These are phyloP conservation scores for Cremastinae sp. DNA, from an alignment of 2,888 invertebrate genomes.

Conservation along the genomic window DNA sequence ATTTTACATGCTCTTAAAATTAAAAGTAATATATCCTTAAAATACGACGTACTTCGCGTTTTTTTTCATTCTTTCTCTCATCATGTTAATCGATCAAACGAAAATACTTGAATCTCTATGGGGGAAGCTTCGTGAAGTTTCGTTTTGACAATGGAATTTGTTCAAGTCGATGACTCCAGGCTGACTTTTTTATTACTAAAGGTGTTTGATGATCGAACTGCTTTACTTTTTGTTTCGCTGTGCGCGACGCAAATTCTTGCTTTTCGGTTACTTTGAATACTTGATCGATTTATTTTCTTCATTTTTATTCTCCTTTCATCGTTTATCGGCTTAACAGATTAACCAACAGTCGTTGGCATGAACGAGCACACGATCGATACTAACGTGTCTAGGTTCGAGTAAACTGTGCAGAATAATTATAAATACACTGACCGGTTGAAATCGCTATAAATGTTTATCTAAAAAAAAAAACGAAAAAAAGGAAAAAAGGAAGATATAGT, in stretches of 20 bases:
- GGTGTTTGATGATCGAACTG: conserved; percentile 10
- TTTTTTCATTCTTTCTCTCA: conserved; percentile 37
- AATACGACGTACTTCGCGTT: conserved; percentile 74
- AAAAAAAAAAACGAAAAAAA: conserved; percentile 32
- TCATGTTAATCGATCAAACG: conserved; percentile 58
- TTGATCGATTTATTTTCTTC: conserved; percentile 29
- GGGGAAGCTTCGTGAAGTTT: conserved; percentile 57
- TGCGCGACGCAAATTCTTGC: conserved; percentile 9
- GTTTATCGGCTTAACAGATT: conserved; percentile 24
- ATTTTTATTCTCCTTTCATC: conserved; percentile 4
- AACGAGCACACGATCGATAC: conserved; percentile 39
- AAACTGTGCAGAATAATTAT: conserved; percentile 36
- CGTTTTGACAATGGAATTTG: conserved; percentile 52
- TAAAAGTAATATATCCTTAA: conserved; percentile 78
- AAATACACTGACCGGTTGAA: conserved; percentile 38
- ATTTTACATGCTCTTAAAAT: conserved; percentile 80
- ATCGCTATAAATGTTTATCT: conserved; percentile 30
- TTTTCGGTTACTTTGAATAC: conserved; percentile 21
- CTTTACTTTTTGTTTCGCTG: conserved; percentile 20
- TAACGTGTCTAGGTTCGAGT: conserved; percentile 18
- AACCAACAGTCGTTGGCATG: conserved; percentile 35
- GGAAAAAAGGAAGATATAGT: conserved; percentile 17
- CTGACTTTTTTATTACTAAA: conserved; percentile 39
- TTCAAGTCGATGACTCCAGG: conserved; percentile 53
- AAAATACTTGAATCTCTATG: conserved; percentile 72